Base-by-base conservation (phyloP, 2,797 vertebrate genomes). In the Diceros bicornis region DNA sequence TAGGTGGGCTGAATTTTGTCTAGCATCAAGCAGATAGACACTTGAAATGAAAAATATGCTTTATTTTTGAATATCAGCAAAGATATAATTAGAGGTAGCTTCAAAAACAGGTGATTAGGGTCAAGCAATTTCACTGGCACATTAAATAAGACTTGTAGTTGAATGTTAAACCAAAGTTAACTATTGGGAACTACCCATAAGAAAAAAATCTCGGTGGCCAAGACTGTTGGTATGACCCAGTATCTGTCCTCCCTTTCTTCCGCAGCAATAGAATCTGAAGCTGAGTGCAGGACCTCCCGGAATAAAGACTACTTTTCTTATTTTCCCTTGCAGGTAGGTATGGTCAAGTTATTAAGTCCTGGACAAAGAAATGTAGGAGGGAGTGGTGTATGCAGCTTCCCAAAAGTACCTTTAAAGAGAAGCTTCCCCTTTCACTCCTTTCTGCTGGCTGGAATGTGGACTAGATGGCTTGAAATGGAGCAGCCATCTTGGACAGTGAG, bases 51-150 rank as follows among this genome's bases (percentile, higher is more conserved):
- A 95, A 85, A 85, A 47, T 78, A 34, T 5, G 5, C 68, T 96
- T 81, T 78, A 17, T 52, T 75, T 96, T 87, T 68, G 23, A 88
- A 88, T 62, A 41, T 81, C 52, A 94, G n/a, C 75, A 89, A 89
- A 94, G 34, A 59, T 61, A 91, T 89, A 89, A 71, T 78, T 78
- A 96, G 50, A 61, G 34, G 47, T 52, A 47, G 32, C 75, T 82
- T 92, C 41, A 83, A 81, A 91, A 94, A 41, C 71, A 61, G 37
- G 21, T 74, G 27, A 59, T 61, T 62, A 64, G 50, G 37, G 18
- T 55, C 61, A 94, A 78, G 62, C 13, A 44, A 89, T 83, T 90
- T 86, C 50, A 69, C 0, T 55, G 47, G 88, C n/a, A 81, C 12
- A 34, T 66, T 84, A 95, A 89, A 20, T 66, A 85, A 90, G 66